Evolutionary conservation across 1,140 invertebrate genomes (phyloP).

Genomic region (Drosophila sp.): DNA sequence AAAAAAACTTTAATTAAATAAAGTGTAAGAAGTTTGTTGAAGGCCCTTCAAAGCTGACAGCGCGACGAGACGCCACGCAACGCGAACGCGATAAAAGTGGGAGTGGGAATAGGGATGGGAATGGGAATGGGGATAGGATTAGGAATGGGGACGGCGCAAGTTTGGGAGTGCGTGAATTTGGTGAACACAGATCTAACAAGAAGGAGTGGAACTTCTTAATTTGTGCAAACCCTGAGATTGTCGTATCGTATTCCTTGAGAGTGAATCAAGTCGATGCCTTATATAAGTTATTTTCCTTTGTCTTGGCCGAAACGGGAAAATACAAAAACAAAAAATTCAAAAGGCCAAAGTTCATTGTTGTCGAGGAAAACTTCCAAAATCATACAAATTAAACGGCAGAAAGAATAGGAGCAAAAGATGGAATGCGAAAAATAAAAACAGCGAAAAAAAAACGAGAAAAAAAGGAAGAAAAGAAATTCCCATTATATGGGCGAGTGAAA

Average conservation of each 20-base stretch:
- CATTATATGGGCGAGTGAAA: constrained; percentile 79
- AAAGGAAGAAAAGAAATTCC: constrained; percentile 51
- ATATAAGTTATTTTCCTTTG: constrained; percentile 65
- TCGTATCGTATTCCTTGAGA: constrained; percentile 28
- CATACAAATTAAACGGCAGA: constrained; percentile 3
- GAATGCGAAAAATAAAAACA: constrained; percentile 26
- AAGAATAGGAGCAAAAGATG: constrained; percentile 8
- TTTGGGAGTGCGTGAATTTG: constrained; percentile 33
- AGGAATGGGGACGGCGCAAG: neutral
- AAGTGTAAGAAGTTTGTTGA: constrained; percentile 78
- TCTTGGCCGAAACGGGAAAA: constrained; percentile 23
- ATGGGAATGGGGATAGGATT: neutral
- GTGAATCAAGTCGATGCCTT: constrained; percentile 66
- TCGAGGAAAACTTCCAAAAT: constrained; percentile 20
- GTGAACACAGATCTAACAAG: constrained; percentile 38
- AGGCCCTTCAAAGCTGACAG: constrained; percentile 64
- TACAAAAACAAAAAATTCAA: constrained; percentile 15
- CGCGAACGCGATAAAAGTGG: neutral
- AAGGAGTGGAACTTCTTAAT: constrained; percentile 25
- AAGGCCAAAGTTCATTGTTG: constrained; percentile 59
- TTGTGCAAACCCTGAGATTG: constrained; percentile 27
- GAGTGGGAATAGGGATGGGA: neutral
- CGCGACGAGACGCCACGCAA: constrained; percentile 7
- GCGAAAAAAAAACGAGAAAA: neutral
- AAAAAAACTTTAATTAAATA: constrained; percentile 81